phyloP scores from a whole-genome alignment of 1,140 invertebrate genomes.

The Trachymyrmex cornetzi region DNA sequence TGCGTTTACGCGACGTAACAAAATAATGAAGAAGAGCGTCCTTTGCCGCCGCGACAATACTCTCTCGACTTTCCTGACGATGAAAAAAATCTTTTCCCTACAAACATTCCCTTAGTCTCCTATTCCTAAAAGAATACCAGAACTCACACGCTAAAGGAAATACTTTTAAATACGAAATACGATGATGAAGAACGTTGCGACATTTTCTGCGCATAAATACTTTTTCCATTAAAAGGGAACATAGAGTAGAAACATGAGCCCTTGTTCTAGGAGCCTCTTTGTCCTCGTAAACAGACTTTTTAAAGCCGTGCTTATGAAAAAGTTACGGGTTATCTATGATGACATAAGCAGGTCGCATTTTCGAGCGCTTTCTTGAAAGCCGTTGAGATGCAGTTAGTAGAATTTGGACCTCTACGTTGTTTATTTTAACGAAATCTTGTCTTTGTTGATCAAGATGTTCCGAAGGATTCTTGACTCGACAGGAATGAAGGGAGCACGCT shows the following conservation, averaged over 20 bases:
- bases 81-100: constrained; percentile 35
- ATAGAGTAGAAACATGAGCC: constrained; percentile 57
- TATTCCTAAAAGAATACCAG: constrained; percentile 44
- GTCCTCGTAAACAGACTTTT: constrained; percentile 51
- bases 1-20: constrained; percentile 78
- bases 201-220: constrained; percentile 59
- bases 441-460: constrained; percentile 30
- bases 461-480: constrained; percentile 10
- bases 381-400: constrained; percentile 34
- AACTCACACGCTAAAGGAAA: constrained; percentile 6
- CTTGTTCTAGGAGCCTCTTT: constrained; percentile 59
- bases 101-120: background rate
- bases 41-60: constrained; percentile 36
- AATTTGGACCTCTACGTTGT: constrained; percentile 20
- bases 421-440: constrained; percentile 41
- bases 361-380: constrained; percentile 20
- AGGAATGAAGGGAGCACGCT: background rate
- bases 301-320: constrained; percentile 54
- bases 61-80: constrained; percentile 2
- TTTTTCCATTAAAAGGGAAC: constrained; percentile 59
- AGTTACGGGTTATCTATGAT: constrained; percentile 41
- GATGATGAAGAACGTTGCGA: constrained; percentile 54
- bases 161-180: constrained; percentile 40
- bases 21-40: constrained; percentile 78
- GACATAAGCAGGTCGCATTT: constrained; percentile 17